phyloP scores from a whole-genome alignment of 1,140 invertebrate genomes.

The Drosophila athabasca region DNA sequence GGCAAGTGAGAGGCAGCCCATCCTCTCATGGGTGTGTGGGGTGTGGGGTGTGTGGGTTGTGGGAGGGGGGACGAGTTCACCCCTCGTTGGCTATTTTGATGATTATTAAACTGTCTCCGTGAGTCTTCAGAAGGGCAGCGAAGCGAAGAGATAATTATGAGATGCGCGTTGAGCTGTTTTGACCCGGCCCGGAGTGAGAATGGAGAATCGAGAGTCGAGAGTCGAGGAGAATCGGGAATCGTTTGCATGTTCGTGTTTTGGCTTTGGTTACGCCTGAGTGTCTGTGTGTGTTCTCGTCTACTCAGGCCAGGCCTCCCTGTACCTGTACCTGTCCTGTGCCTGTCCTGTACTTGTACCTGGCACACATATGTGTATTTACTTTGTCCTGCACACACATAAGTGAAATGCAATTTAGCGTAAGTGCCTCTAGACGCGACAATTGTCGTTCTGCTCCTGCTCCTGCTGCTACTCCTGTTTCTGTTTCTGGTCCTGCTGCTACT shows the following conservation, averaged over 20 bases:
- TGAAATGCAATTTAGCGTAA: slow-evolving; percentile 78
- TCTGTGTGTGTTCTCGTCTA: too few species aligned
- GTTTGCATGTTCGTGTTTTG: too few species aligned
- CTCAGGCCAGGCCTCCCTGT: background rate
- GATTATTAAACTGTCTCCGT: slow-evolving; percentile 82
- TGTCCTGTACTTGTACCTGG: too few species aligned
- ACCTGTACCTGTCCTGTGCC: background rate
- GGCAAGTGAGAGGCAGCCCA: background rate
- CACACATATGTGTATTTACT: slow-evolving; percentile 38
- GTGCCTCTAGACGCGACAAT: slow-evolving; percentile 76
- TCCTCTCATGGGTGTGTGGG: slow-evolving; percentile 28
- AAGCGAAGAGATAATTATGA: slow-evolving; percentile 83
- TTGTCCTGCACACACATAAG: slow-evolving; percentile 42
- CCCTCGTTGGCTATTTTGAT: slow-evolving; percentile 50
- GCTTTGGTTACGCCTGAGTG: too few species aligned
- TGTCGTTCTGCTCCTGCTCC: slow-evolving; percentile 45
- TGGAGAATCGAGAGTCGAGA: background rate
- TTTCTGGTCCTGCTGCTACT: too few species aligned
- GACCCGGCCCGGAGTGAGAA: slow-evolving; percentile 17
- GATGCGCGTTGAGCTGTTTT: slow-evolving; percentile 78
- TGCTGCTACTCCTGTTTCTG: background rate
- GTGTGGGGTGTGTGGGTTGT: slow-evolving; percentile 9
- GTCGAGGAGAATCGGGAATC: background rate
- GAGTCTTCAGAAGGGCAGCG: slow-evolving; percentile 72
- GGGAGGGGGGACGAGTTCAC: background rate